Evolutionary conservation across 2,113 vertebrate genomes (phyloP), one percentile per base, ranked within the genome.

Genomic region (Arothron firmamentum): DNA sequence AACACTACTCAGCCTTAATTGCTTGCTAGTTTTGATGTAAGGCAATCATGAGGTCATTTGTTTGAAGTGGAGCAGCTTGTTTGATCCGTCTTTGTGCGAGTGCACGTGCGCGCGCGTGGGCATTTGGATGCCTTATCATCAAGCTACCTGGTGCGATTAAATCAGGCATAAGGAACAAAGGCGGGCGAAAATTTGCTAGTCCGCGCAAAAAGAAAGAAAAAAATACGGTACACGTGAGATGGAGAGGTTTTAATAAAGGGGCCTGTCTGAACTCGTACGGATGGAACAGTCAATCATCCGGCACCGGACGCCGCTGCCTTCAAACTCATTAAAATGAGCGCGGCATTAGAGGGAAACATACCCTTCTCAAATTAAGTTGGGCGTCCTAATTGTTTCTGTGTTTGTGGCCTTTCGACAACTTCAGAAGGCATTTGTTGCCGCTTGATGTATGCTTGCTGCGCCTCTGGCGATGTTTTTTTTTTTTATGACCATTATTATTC

Each of bases 401-500:
- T 90, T 89, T 89, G 75, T 66, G 64, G 82, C 77, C 78, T 77
- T 87, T 77, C 54, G 63, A 86, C 86, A 85, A 88, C 86, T 84
- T 88, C 85, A 85, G 82, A 89, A 87, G 84, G 85, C 85, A 83
- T 88, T 88, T 85, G 81, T 85, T 87, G 82, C 88, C 78, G 82
- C 87, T 90, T 90, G 87, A 91, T 90, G 83, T 87, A 89, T 87
- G 85, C 79, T 76, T 77, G 72, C 74, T 74, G 74, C 21, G 83
- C 87, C 87, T 65, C 70, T 72, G 88, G 89, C 87, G 80, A 80
- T 88, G 85, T 87, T 87, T 91, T 28, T 87, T 87, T 91, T 28
- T 28, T 88, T 91, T 88, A 90, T 88, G 88, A 89, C 88, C 90
- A 89, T 90, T 90, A 90, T 90, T 91, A 92, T 91, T 91, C 82